These are phyloP conservation scores for Tursiops truncatus DNA, from an alignment of 2,113 vertebrate species.

Conservation along the genomic window DNA sequence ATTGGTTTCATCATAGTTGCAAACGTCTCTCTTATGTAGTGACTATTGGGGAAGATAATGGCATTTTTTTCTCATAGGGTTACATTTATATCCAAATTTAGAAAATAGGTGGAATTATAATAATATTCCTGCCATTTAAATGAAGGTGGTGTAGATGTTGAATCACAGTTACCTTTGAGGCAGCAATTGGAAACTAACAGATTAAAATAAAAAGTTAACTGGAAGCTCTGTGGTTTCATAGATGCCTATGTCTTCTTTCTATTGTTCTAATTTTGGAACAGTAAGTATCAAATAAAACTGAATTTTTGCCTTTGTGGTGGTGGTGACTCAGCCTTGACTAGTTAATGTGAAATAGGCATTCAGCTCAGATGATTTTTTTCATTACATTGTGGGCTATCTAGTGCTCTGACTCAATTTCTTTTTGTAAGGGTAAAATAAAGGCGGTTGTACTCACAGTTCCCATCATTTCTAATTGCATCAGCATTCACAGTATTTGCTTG, in stretches of 20 bases:
- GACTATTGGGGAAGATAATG: conserved; percentile 1
- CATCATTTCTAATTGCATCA: conserved; percentile 49
- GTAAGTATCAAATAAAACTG: conserved; percentile 63
- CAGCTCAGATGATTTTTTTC: conserved; percentile 54
- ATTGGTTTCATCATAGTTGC: background rate
- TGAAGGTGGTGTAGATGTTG: background rate
- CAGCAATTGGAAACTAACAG: conserved; percentile 55
- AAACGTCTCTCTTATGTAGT: background rate
- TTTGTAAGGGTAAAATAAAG: conserved; percentile 59
- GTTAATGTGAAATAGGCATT: conserved; percentile 58
- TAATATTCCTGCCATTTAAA: conserved; percentile 55
- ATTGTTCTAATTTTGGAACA: conserved; percentile 68
- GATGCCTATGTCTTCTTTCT: conserved; percentile 10
- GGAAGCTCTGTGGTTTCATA: background rate
- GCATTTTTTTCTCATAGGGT: conserved; percentile 57
- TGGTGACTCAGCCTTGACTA: conserved; percentile 67
- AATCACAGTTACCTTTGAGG: conserved; percentile 47
- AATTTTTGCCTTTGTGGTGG: conserved; percentile 21
- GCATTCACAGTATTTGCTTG: conserved; percentile 37
- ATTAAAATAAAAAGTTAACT: conserved; percentile 57
- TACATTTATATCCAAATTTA: conserved; percentile 66
- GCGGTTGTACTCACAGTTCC: conserved; percentile 14
- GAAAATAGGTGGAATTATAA: conserved; percentile 64
- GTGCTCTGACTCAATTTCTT: conserved; percentile 71
- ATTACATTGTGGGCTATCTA: background rate